A percentile compares a stretch with the other conserved stretches of the same genome.
Evolutionary conservation across 2,888 invertebrate species (phyloP).

Genomic region (Drosophila anomalata): DNA sequence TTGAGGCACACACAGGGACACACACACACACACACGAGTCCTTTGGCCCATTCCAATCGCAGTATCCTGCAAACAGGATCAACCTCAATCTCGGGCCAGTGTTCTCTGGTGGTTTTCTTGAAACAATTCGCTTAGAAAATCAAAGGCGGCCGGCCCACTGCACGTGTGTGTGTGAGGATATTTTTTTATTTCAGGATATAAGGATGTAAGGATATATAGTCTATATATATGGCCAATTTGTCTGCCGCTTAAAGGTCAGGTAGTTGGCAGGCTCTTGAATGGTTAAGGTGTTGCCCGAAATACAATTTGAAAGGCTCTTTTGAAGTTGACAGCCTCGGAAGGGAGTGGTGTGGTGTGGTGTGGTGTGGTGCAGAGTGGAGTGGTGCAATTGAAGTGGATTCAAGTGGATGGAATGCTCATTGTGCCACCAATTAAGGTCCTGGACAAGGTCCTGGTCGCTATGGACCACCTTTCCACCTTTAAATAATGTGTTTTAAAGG

Average conservation of each 20-base stretch:
- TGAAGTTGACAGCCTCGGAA: slow-evolving; percentile 58
- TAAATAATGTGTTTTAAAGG: neutral
- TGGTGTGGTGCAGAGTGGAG: too few species aligned
- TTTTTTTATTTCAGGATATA: neutral
- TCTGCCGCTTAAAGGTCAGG: slow-evolving; percentile 57
- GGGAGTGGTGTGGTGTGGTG: too few species aligned
- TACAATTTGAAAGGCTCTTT: slow-evolving; percentile 72
- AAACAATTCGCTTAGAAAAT: slow-evolving; percentile 83
- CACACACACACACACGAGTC: neutral
- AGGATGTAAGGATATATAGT: slow-evolving; percentile 40
- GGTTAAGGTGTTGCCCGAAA: slow-evolving; percentile 73
- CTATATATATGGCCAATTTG: slow-evolving; percentile 66
- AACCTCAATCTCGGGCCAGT: slow-evolving; percentile 18
- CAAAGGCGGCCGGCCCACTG: slow-evolving; percentile 72
- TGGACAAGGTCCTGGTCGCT: slow-evolving; percentile 27
- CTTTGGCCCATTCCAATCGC: neutral
- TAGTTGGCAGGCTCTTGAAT: slow-evolving; percentile 35
- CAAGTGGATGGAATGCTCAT: slow-evolving; percentile 41
- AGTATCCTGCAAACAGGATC: slow-evolving; percentile 2
- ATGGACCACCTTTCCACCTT: neutral
- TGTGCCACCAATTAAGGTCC: slow-evolving; percentile 34
- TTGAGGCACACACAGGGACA: slow-evolving; percentile 60
- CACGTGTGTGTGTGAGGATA: slow-evolving; percentile 13
- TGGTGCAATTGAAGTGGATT: slow-evolving; percentile 29
- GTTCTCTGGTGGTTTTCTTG: slow-evolving; percentile 80